A percentile compares a stretch with the other conserved stretches of the same genome.
Conservation (phyloP, 2,797 vertebrate species). For the Hippocampus kuda region DNA sequence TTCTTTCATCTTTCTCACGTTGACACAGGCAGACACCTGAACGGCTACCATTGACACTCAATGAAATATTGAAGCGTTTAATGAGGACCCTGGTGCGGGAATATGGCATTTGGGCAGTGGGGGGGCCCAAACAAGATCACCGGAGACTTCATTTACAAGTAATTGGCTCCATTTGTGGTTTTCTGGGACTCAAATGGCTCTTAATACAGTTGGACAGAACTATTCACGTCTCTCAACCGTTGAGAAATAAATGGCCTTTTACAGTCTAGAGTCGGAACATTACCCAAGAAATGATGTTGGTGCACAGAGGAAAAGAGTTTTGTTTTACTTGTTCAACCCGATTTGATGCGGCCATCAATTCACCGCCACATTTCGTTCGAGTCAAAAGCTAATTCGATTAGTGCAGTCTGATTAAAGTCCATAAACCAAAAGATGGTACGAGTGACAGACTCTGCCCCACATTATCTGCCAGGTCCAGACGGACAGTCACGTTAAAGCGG, state of each 20-base stretch:
- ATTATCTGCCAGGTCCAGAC: not conserved
- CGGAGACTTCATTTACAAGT: conserved; percentile 55
- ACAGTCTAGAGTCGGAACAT: conserved; percentile 23
- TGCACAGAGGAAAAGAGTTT: conserved; percentile 46
- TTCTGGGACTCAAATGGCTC: conserved; percentile 27
- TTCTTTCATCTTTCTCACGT: conserved; percentile 14
- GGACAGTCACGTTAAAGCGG: not conserved
- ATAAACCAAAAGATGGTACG: not conserved
- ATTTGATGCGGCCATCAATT: conserved; percentile 22
- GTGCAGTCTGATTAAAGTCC: conserved; percentile 41
- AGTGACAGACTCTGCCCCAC: not conserved
- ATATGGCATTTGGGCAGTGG: conserved; percentile 18
- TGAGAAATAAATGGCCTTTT: conserved; percentile 40
- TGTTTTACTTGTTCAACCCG: conserved; percentile 1
- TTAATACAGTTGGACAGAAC: conserved; percentile 22
- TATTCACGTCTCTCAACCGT: conserved; percentile 34
- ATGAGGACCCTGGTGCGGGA: conserved; percentile 41
- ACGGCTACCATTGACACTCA: conserved; percentile 9
- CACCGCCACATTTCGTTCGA: conserved; percentile 24
- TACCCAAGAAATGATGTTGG: conserved; percentile 22
- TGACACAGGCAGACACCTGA: conserved; percentile 19
- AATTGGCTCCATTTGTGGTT: conserved; percentile 55
- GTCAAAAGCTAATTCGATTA: conserved; percentile 51
- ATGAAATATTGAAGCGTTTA: conserved; percentile 31
- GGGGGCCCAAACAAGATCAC: conserved; percentile 25